Evolutionary conservation across 2,113 vertebrate species (phyloP), one percentile per base, ranked within the genome.

Genomic region (Catagonus wagneri): DNA sequence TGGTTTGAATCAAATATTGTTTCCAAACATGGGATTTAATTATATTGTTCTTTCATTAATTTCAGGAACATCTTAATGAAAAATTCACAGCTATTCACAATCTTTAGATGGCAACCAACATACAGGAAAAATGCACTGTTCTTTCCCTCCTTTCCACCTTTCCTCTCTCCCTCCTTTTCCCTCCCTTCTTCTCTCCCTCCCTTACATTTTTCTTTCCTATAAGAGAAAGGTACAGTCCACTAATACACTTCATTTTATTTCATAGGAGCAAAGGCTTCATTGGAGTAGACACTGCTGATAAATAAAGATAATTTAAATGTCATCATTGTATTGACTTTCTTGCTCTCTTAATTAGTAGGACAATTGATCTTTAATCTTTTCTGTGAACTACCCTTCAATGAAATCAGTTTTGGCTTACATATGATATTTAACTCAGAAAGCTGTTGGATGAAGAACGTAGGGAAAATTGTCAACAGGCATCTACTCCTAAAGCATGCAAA

Each of bases 251-350:
- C 20, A 56, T 75, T 94, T 91, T 86, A 89, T 95, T 83, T 32
- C 6, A 75, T 23, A 61, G 27, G 32, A 86, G 44, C 63, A 72
- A 34, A 81, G 25, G 4, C n/a, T 96, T 93, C 61, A 78, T 89
- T 94, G 78, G 52, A 58, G 39, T 71, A 95, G 78, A 65, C 34
- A 88, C 3, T 81, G 6, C 7, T 89, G 89, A 29, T 93, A 96
- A 97, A 97, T 95, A 97, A 89, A 93, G 68, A 96, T 97, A 95
- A 96, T 96, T 89, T 94, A 97, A 95, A 94, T 96, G 87, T 80
- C 95, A 97, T 95, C 71, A 36, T 94, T 97, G 81, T 91, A 95
- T 97, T 50, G 96, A 96, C 75, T 36, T 94, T 36, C 52, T 76
- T 27, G 60, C 2, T 97, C 8, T 97, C 97, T 97, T 96, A 96